Base-by-base conservation (phyloP, 2,888 invertebrate species). In the Drosophila demipolita region DNA sequence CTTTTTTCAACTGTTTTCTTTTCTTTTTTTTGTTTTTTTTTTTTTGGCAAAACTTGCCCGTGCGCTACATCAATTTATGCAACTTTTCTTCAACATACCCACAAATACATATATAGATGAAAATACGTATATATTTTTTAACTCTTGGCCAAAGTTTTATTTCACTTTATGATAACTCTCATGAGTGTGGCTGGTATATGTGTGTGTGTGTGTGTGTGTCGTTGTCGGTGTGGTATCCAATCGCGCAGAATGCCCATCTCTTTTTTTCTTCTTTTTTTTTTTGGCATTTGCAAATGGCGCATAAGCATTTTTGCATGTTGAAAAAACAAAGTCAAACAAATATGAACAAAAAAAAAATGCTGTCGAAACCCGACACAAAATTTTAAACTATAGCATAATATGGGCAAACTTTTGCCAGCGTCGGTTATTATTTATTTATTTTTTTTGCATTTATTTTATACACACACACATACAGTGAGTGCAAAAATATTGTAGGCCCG, bases 231-330 rank as follows among this genome's bases (percentile, higher is more conserved):
- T 63, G 54, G 63, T 52, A 78, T 67, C 80, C 89, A 86, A 86
- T 86, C 82, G 85, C 70, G 85, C 89, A 74, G 87, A 84, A 87
- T 82, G 82, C 72, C 76, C 80, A 82, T 80, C 9, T 40, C 11
- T 35, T 29, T 29, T 17, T 29, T 17, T n/a, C 9, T 49, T 29
- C n/a, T 5, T 33, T 17, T 36, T 81, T 86, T 86, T 78, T 75
- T 81, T 78, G 69, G 61, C 78, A 78, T 89, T 82, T 89, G 80
- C 82, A 89, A 89, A 87, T 87, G 83, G 83, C 73, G 80, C 80
- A 85, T 87, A 83, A 82, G 75, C 83, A 83, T 83, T 83, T 83
- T 83, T 83, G 78, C 84, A 84, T 87, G 52, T 66, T 52, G 40
- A 42, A 62, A 29, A 57, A 23, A 66, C 50, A 63, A 58, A 45